Base-by-base conservation (phyloP, 2,797 vertebrate species). In the Microcaecilia unicolor region DNA sequence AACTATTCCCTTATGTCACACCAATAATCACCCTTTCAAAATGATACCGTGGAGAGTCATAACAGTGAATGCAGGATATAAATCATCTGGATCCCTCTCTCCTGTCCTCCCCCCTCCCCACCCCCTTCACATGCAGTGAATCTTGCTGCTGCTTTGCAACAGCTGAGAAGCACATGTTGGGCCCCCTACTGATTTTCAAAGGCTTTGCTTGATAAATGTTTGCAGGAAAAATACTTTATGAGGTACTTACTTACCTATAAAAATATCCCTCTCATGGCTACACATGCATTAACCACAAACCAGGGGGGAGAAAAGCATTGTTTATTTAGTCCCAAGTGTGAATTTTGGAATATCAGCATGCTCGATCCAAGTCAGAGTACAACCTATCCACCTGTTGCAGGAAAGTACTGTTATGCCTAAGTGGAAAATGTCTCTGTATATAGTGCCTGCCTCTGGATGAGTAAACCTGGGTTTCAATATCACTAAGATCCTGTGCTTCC, bases 121-220 rank as follows among this genome's bases (percentile, higher is more conserved):
- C n/a, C 65, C 44, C 65, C 76, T 76, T 77, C 78, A 64, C 59
- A 58, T 73, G 69, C 64, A 54, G 29, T 39, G 59, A 70, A 57
- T 14, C n/a, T n/a, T n/a, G 16, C 45, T 46, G 55, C 69, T n/a
- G n/a, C n/a, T n/a, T 49, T 47, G 39, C 44, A 66, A 69, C 85
- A 91, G 84, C 88, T 90, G 87, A 91, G 76, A 60, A 70, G 67
- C 87, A 91, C 65, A 83, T 88, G 85, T 84, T 73, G 48, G 68
- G 56, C 65, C 81, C n/a, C n/a, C n/a, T 84, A 63, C 28, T 16
- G 48, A 56, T 70, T 67, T 73, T 67, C 65, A 67, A 69, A 80
- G 58, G 78, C 33, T 57, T n/a, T 29, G 64, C 68, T 78, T 81
- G 78, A 87, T 80, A 80, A 76, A 85, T 82, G 67, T 76, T 54